A percentile compares a stretch with the other conserved stretches of the same genome.
Evolutionary conservation across 2,113 vertebrate genomes (phyloP).

Genomic region (Pomatostomus ruficeps): DNA sequence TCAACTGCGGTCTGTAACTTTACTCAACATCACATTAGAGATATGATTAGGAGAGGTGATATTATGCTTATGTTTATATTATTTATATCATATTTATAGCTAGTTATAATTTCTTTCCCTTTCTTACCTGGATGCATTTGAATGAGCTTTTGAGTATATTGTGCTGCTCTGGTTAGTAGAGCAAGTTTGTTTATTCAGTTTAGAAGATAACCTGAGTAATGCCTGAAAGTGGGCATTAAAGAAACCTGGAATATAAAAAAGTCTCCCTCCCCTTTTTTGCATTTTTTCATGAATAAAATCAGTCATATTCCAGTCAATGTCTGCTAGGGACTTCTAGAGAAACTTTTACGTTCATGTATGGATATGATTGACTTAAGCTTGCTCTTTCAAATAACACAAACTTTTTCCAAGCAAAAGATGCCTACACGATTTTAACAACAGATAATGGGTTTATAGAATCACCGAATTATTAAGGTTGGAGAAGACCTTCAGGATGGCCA

Average conservation of each 20-base stretch:
- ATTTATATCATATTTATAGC: not conserved
- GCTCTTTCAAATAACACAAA: not conserved
- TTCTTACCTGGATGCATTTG: not conserved
- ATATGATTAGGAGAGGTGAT: not conserved
- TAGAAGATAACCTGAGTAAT: not conserved
- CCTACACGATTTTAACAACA: not conserved
- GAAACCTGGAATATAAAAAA: not conserved
- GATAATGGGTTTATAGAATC: not conserved
- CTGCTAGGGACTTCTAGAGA: not conserved
- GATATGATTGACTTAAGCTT: not conserved
- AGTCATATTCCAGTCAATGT: not conserved
- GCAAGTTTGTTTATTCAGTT: not conserved
- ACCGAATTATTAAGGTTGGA: not conserved
- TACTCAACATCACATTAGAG: not conserved
- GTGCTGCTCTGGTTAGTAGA: not conserved
- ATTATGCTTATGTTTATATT: not conserved
- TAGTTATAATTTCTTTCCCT: not conserved
- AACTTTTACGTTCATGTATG: not conserved
- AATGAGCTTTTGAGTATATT: not conserved
- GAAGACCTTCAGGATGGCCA: not conserved
- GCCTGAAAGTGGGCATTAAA: not conserved
- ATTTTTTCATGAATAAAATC: not conserved
- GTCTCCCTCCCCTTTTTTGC: not conserved
- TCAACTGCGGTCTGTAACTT: not conserved
- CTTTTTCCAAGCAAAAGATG: not conserved